Evolutionary conservation across 2,888 invertebrate genomes (phyloP).

Genomic region (Philhelius pedissequus): DNA sequence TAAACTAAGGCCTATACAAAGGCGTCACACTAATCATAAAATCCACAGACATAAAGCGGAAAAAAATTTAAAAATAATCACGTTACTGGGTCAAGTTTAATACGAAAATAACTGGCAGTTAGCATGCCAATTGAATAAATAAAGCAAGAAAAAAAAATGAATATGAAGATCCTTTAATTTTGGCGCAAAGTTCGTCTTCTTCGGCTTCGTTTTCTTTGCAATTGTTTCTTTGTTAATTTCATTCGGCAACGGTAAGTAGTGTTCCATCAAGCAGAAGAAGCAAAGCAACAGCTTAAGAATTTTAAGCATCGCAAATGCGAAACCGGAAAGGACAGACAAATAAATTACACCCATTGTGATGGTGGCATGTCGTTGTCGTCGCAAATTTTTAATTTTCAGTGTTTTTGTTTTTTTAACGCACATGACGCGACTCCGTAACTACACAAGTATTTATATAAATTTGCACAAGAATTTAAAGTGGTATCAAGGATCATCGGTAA

Average conservation of each 20-base stretch:
- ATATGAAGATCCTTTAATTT: slow-evolving; percentile 43
- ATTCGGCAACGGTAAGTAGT: not conserved
- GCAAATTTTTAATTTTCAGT: not conserved
- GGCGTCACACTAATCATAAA: not conserved
- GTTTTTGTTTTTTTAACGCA: not conserved
- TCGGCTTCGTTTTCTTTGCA: not conserved
- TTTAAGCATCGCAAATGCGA: slow-evolving; percentile 23
- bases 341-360: slow-evolving; percentile 20
- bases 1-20: not conserved
- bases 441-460: not conserved
- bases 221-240: not conserved
- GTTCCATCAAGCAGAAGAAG: slow-evolving; percentile 20
- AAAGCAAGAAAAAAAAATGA: not conserved
- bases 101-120: slow-evolving; percentile 50
- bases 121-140: slow-evolving; percentile 35
- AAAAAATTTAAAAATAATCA: slow-evolving; percentile 51
- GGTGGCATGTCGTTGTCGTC: not conserved
- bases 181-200: not conserved
- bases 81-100: slow-evolving; percentile 65
- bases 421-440: not conserved
- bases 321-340: slow-evolving; percentile 57
- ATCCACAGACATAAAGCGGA: not conserved
- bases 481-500: not conserved
- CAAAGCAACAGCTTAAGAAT: not conserved
- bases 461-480: not conserved